phyloP scores from a whole-genome alignment of 2,113 vertebrate species.

The Cairina moschata region DNA sequence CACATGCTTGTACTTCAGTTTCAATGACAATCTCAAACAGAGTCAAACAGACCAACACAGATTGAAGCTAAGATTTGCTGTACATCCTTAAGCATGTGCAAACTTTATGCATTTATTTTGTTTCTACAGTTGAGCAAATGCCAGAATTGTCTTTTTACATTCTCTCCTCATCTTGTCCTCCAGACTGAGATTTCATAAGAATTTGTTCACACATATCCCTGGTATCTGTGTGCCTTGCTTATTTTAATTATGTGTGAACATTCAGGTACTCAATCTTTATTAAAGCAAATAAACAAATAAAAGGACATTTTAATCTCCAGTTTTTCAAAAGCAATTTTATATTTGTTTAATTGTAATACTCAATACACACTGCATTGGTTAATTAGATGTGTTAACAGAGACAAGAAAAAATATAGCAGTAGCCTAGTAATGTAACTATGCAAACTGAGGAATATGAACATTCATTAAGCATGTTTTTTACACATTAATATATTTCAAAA shows the following conservation, averaged over 20 bases:
- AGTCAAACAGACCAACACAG: background rate
- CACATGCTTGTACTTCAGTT: background rate
- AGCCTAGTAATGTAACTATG: background rate
- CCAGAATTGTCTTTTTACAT: background rate
- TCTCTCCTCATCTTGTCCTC: background rate
- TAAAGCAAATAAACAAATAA: conserved; percentile 25
- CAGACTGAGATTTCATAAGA: background rate
- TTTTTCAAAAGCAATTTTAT: conserved; percentile 53
- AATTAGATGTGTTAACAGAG: conserved; percentile 17
- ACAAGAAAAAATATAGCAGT: background rate
- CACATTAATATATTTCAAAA: background rate
- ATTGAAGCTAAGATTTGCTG: background rate
- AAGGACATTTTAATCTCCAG: conserved; percentile 39
- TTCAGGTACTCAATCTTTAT: conserved; percentile 44
- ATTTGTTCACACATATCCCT: background rate
- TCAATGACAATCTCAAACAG: background rate
- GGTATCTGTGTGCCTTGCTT: background rate
- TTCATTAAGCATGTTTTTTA: background rate
- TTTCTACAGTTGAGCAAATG: conserved; percentile 29
- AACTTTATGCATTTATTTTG: background rate
- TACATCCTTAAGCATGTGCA: background rate
- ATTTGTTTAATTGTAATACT: conserved; percentile 17
- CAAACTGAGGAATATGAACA: background rate
- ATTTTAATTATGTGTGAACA: background rate
- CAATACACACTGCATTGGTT: background rate